A percentile compares a stretch with the other conserved stretches of the same genome.
These are phyloP conservation scores for Aplysina aerophoba DNA, from an alignment of 37 sponge, comb jelly and placozoan species.

Conservation along the genomic window DNA sequence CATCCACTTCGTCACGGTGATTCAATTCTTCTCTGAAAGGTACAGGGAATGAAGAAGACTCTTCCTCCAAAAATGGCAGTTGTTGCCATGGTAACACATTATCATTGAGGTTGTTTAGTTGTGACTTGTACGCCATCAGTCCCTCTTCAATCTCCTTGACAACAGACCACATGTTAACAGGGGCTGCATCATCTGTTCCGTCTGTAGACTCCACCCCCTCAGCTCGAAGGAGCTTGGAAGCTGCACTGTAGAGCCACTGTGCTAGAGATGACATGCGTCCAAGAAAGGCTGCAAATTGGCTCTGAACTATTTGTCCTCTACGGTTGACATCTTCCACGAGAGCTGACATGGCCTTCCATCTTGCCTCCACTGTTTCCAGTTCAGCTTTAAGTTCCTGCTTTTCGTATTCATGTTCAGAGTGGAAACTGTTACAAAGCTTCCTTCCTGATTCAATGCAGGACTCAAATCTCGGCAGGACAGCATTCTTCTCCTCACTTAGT, in stretches of 20 bases:
- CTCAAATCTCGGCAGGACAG: not conserved
- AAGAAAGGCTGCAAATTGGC: not conserved
- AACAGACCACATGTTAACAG: not conserved
- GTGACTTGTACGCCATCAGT: not conserved
- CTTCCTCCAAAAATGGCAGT: slow-evolving; percentile 7
- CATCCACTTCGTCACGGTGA: not conserved
- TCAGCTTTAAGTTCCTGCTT: not conserved
- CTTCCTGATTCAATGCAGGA: not conserved
- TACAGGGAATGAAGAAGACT: not conserved
- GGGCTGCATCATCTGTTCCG: not conserved
- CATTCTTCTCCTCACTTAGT: not conserved
- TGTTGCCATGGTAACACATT: slow-evolving; percentile 11
- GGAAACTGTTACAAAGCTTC: not conserved
- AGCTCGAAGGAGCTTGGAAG: not conserved
- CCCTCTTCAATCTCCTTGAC: slow-evolving; percentile 6
- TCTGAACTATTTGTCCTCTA: not conserved
- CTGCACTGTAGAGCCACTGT: not conserved
- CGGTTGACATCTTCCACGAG: not conserved
- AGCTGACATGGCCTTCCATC: not conserved
- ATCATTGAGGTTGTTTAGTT: not conserved
- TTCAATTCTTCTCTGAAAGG: not conserved
- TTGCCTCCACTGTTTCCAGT: not conserved
- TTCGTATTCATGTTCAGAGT: not conserved
- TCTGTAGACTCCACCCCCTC: not conserved
- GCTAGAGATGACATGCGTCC: not conserved